These are phyloP conservation scores for Nesogale talazaci DNA, from an alignment of 2,113 vertebrate genomes.

Conservation along the genomic window DNA sequence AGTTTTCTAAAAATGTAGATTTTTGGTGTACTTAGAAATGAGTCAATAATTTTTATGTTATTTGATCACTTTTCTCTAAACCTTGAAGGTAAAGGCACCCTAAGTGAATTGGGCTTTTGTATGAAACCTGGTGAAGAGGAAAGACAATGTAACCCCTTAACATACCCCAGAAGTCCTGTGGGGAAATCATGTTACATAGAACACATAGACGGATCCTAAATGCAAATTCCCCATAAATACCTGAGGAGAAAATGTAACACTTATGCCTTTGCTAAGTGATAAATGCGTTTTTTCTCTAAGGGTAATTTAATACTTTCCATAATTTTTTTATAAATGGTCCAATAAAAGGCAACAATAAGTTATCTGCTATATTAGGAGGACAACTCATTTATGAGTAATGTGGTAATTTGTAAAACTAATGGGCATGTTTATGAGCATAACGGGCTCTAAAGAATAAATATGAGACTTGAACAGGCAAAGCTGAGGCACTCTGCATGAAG, in stretches of 20 bases:
- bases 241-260: conserved; percentile 43
- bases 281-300: conserved; percentile 69
- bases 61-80: conserved; percentile 1
- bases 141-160: not conserved
- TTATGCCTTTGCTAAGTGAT: conserved; percentile 64
- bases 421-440: conserved; percentile 75
- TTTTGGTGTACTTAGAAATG: not conserved
- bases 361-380: conserved; percentile 74
- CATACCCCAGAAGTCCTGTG: conserved; percentile 6
- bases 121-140: not conserved
- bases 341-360: conserved; percentile 76
- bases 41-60: not conserved
- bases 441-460: conserved; percentile 74
- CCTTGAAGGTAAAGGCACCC: not conserved
- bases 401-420: conserved; percentile 80
- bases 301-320: conserved; percentile 79
- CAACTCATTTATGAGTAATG: conserved; percentile 77
- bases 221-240: conserved; percentile 38
- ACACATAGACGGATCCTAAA: not conserved
- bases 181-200: not conserved
- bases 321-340: conserved; percentile 79
- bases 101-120: conserved; percentile 8
- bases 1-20: conserved; percentile 36
- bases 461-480: conserved; percentile 51
- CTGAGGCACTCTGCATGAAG: conserved; percentile 15